A percentile compares a stretch with the other conserved stretches of the same genome.
Conservation (phyloP, 2,797 vertebrate species). For the Poeciliopsis presidionis region DNA sequence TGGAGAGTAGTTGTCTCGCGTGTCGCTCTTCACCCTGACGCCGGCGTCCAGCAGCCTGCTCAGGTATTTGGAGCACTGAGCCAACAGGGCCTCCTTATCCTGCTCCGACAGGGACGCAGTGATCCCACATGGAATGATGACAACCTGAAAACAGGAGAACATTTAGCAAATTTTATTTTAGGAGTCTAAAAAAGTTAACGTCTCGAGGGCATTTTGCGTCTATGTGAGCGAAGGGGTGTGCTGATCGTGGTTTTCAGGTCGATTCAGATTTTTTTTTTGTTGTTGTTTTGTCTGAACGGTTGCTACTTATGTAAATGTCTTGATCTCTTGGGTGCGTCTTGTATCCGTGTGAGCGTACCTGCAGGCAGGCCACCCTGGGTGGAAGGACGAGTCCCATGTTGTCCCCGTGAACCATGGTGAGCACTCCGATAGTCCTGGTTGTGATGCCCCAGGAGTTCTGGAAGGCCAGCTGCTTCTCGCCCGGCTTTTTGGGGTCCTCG, state of each 20-base stretch:
- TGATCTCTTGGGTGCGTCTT: too few relatives aligned
- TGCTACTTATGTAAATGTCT: too few relatives aligned
- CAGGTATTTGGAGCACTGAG: slow-evolving; percentile 88
- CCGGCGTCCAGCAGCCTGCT: slow-evolving; percentile 77
- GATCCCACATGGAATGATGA: slow-evolving; percentile 96
- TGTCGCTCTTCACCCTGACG: slow-evolving; percentile 86
- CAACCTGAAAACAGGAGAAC: slow-evolving; percentile 76
- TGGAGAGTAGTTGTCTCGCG: slow-evolving; percentile 96
- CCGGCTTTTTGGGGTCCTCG: slow-evolving; percentile 94
- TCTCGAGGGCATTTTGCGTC: too few relatives aligned
- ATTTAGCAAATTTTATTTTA: neutral
- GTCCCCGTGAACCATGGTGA: slow-evolving; percentile 98
- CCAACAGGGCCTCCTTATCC: slow-evolving; percentile 86
- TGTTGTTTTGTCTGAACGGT: too few relatives aligned
- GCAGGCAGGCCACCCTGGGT: slow-evolving; percentile 92
- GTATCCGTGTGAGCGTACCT: slow-evolving; percentile 77
- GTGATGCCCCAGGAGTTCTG: slow-evolving; percentile 99
- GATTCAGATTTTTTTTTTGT: too few relatives aligned
- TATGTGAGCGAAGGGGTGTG: neutral
- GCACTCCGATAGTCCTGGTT: slow-evolving; percentile 95
- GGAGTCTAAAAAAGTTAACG: neutral
- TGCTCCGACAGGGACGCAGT: slow-evolving; percentile 90
- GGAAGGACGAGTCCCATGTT: slow-evolving; percentile 95
- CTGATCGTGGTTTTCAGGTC: too few relatives aligned
- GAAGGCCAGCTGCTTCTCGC: slow-evolving; percentile 94